Percentiles rank a stretch among this genome's conserved stretches.
phyloP scores from a whole-genome alignment of 2,797 vertebrate genomes.

The Bovichtus diacanthus region DNA sequence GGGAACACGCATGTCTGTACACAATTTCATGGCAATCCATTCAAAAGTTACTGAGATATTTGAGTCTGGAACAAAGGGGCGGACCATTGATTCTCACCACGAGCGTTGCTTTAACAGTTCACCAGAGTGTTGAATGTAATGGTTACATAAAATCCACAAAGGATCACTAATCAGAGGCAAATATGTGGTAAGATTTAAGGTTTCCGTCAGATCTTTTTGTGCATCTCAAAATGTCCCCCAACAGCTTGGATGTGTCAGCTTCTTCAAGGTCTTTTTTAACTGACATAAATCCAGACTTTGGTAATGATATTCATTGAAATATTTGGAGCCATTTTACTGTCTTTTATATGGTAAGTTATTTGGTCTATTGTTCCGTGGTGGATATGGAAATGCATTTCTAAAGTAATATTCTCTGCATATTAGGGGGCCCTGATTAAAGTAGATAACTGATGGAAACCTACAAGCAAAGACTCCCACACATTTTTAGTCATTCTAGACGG shows the following conservation, averaged over 20 bases:
- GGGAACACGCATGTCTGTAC: neutral
- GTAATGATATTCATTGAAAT: constrained; percentile 78
- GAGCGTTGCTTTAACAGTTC: neutral
- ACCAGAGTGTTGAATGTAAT: neutral
- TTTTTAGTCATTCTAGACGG: neutral
- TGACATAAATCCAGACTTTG: constrained; percentile 47
- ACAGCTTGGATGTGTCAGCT: constrained; percentile 24
- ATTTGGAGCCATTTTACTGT: constrained; percentile 56
- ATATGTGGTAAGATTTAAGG: constrained; percentile 10
- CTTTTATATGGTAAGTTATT: constrained; percentile 62
- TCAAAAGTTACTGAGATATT: neutral
- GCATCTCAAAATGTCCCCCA: constrained; percentile 11
- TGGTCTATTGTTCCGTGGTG: constrained; percentile 48
- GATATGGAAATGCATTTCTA: constrained; percentile 66
- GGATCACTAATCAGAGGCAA: neutral
- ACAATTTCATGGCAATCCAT: neutral
- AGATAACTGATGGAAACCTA: constrained; percentile 51
- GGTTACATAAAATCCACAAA: neutral
- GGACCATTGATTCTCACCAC: neutral
- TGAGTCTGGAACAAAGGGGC: neutral
- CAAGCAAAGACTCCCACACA: constrained; percentile 12
- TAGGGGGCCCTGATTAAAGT: constrained; percentile 51
- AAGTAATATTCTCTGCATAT: constrained; percentile 53
- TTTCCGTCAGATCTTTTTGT: constrained; percentile 24
- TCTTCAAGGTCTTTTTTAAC: constrained; percentile 56